A percentile compares a stretch with the other conserved stretches of the same genome.
These are phyloP conservation scores for Panthera uncia DNA, from an alignment of 2,113 vertebrate genomes.

Conservation along the genomic window DNA sequence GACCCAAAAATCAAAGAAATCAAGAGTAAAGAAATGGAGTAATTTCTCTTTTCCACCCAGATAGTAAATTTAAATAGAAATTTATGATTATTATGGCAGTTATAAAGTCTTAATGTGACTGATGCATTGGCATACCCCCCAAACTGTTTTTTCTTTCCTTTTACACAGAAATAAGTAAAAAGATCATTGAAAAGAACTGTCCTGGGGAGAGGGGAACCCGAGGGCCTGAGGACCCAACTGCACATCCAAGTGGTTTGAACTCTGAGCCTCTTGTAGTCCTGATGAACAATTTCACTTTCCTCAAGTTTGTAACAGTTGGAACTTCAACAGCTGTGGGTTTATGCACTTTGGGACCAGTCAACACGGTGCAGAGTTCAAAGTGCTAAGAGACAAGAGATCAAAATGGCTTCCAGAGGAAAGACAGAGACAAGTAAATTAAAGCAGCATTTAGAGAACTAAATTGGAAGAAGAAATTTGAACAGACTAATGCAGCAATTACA, in stretches of 20 bases:
- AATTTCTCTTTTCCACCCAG: background rate
- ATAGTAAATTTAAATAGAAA: constrained; percentile 24
- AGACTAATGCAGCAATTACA: constrained; percentile 97
- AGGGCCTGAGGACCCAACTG: background rate
- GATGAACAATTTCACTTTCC: constrained; percentile 18
- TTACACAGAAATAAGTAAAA: background rate
- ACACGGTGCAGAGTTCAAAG: background rate
- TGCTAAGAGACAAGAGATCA: constrained; percentile 31
- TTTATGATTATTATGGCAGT: background rate
- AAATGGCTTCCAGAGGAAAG: constrained; percentile 97
- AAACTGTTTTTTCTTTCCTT: background rate
- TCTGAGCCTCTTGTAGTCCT: background rate
- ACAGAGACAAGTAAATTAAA: constrained; percentile 95
- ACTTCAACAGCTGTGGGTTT: background rate
- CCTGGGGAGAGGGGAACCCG: background rate
- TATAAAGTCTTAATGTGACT: constrained; percentile 14
- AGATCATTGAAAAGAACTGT: background rate
- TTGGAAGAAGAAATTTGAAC: constrained; percentile 83
- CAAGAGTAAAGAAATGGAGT: background rate
- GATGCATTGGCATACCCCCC: background rate
- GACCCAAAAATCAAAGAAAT: background rate
- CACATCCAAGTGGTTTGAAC: background rate
- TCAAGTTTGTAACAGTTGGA: background rate
- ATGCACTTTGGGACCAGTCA: background rate
- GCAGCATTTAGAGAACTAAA: constrained; percentile 96